Evolutionary conservation across 2,888 invertebrate genomes (phyloP).

Genomic region (Platerodrilus igneus): DNA sequence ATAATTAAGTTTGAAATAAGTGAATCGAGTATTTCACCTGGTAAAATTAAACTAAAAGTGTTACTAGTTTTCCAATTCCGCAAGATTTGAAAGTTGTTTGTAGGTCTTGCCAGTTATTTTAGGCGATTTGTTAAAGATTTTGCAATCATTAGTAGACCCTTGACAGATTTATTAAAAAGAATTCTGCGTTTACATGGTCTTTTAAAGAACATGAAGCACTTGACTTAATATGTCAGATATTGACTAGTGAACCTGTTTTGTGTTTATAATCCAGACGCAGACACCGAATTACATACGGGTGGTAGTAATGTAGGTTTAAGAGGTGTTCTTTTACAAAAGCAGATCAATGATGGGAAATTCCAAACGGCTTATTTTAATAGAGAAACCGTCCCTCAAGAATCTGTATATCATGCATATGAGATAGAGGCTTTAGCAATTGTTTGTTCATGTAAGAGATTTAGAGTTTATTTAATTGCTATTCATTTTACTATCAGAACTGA

Average conservation of each 20-base stretch:
- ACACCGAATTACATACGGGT: constrained; percentile 29
- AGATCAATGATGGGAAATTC: constrained; percentile 2
- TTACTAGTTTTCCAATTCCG: constrained; percentile 9
- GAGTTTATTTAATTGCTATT: too few species aligned
- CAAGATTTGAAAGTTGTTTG: constrained; percentile 4
- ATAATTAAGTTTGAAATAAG: constrained; percentile 36
- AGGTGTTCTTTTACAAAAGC: constrained; percentile 27
- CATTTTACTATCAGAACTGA: too few species aligned
- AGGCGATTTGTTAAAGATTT: too few species aligned
- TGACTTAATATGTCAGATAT: too few species aligned
- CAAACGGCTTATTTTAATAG: constrained; percentile 12
- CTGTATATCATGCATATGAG: constrained; percentile 4
- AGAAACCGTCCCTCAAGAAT: constrained; percentile 5
- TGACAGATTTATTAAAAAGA: constrained; percentile 26
- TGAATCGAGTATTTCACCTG: constrained; percentile 18
- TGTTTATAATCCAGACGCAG: constrained; percentile 24
- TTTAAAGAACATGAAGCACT: too few species aligned
- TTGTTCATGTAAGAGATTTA: too few species aligned
- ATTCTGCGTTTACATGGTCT: too few species aligned
- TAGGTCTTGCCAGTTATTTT: constrained; percentile 27
- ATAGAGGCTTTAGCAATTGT: constrained; percentile 7
- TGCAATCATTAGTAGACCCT: constrained; percentile 25
- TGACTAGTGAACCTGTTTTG: too few species aligned
- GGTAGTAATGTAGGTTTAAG: constrained; percentile 27
- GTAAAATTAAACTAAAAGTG: constrained; percentile 1